phyloP scores from a whole-genome alignment of 2,113 vertebrate species.

The Psilopsiagon aurifrons region DNA sequence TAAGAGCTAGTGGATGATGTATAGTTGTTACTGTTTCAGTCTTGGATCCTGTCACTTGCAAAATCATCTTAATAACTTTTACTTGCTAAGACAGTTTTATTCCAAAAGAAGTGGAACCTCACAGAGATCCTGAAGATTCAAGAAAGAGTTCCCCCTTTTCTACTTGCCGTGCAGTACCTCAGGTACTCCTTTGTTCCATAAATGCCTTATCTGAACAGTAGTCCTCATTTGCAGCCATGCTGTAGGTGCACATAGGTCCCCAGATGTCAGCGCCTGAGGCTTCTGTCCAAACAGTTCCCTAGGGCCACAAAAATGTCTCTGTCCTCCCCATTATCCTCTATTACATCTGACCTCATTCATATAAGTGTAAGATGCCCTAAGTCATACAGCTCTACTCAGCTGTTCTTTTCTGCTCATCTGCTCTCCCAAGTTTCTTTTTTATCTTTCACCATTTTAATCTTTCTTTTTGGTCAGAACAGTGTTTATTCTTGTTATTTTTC shows the following conservation, averaged over 20 bases:
- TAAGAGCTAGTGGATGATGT: not conserved
- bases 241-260: not conserved
- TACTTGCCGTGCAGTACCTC: not conserved
- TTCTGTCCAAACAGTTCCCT: not conserved
- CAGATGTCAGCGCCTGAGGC: not conserved
- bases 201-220: not conserved
- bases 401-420: not conserved
- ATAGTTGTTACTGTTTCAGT: not conserved
- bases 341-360: not conserved
- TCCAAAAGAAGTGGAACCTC: not conserved
- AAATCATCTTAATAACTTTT: not conserved
- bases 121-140: not conserved
- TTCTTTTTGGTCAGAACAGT: not conserved
- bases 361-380: not conserved
- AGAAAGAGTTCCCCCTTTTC: not conserved
- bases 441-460: not conserved
- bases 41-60: not conserved
- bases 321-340: not conserved
- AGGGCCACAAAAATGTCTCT: not conserved
- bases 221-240: not conserved
- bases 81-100: not conserved
- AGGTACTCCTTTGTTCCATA: not conserved
- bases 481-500: not conserved
- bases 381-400: not conserved
- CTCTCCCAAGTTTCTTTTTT: not conserved